A percentile compares a stretch with the other conserved stretches of the same genome.
phyloP scores from a whole-genome alignment of 2,113 vertebrate species.

The Ammodytes marinus region DNA sequence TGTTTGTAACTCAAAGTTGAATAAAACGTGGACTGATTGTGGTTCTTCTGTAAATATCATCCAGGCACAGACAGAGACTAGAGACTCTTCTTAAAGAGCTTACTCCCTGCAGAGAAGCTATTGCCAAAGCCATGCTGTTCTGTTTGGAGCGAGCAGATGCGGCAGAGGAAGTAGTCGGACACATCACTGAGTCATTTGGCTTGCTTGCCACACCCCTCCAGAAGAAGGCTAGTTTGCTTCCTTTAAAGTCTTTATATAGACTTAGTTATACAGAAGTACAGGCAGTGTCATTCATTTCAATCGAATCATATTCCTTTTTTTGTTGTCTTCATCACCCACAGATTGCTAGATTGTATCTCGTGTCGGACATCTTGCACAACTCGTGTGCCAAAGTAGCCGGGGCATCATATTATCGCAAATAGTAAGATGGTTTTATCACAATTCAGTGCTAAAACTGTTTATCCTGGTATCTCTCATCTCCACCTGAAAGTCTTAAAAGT shows the following conservation, averaged over 20 bases:
- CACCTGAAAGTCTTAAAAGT: background rate
- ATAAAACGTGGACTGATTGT: background rate
- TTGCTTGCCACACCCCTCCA: conserved; percentile 84
- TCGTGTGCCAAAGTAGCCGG: conserved; percentile 88
- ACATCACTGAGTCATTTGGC: conserved; percentile 82
- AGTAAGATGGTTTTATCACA: conserved; percentile 72
- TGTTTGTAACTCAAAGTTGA: background rate
- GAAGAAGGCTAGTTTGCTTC: conserved; percentile 75
- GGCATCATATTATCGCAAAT: conserved; percentile 89
- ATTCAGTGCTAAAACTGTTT: background rate
- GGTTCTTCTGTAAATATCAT: conserved; percentile 15
- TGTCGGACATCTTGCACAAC: conserved; percentile 87
- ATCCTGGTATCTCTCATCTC: background rate
- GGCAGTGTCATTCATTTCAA: background rate
- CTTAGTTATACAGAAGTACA: background rate
- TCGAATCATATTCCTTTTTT: background rate
- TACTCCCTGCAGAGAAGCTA: conserved; percentile 76
- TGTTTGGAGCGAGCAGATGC: conserved; percentile 86
- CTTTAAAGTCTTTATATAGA: background rate
- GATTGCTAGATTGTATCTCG: conserved; percentile 86
- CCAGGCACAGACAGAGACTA: conserved; percentile 83
- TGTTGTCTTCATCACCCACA: conserved; percentile 42
- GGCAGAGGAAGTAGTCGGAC: conserved; percentile 86
- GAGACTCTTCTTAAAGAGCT: conserved; percentile 82
- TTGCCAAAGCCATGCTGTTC: conserved; percentile 85